phyloP scores from a whole-genome alignment of 2,888 invertebrate species.

The Brassicogethes aeneus region DNA sequence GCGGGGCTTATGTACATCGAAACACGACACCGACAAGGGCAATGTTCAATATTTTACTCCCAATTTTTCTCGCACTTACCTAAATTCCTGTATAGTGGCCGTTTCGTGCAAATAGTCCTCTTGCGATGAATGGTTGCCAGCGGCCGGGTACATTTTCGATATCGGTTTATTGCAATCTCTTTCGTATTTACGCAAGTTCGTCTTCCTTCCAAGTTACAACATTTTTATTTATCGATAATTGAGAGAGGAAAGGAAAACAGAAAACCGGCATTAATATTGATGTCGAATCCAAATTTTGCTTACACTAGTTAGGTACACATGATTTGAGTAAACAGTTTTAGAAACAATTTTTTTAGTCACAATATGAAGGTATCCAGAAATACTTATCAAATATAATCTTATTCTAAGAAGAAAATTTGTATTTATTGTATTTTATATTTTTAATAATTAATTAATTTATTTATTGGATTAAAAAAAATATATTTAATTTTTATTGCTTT shows the following conservation, averaged over 20 bases:
- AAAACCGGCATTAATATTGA: conserved; percentile 19
- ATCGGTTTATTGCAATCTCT: conserved; percentile 82
- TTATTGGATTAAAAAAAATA: too few species aligned
- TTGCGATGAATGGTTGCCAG: conserved; percentile 67
- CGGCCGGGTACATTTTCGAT: conserved; percentile 62
- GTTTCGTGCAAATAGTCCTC: conserved; percentile 75
- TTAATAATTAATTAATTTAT: too few species aligned
- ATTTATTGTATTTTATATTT: too few species aligned
- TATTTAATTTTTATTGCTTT: too few species aligned
- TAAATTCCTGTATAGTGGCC: background rate
- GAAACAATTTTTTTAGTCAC: too few species aligned
- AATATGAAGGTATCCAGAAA: too few species aligned
- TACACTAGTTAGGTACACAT: too few species aligned
- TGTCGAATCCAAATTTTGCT: background rate
- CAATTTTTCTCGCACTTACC: background rate
- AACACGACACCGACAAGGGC: background rate
- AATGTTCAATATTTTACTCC: conserved; percentile 2
- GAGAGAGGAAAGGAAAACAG: conserved; percentile 14
- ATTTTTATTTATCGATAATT: background rate
- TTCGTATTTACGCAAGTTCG: conserved; percentile 81
- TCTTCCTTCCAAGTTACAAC: conserved; percentile 65
- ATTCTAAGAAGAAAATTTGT: too few species aligned
- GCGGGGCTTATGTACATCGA: background rate
- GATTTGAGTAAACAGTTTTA: too few species aligned
- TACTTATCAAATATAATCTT: too few species aligned